These are phyloP conservation scores for Trematocara nigrifrons DNA, from an alignment of 2,113 vertebrate species.

Conservation along the genomic window DNA sequence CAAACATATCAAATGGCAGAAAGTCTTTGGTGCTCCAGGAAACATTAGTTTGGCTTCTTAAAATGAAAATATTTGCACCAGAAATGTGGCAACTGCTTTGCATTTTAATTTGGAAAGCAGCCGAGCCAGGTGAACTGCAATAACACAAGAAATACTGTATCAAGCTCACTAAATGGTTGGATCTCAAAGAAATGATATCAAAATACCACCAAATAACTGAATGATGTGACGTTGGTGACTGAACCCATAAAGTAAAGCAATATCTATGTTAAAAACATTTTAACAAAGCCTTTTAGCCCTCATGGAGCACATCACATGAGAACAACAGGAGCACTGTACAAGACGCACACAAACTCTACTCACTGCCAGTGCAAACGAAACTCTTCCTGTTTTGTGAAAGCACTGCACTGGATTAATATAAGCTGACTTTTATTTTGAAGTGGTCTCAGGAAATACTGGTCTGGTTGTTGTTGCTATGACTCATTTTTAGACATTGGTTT, in stretches of 20 bases:
- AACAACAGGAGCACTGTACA: neutral
- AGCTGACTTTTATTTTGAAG: neutral
- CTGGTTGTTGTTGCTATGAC: neutral
- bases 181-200: neutral
- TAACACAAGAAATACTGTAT: neutral
- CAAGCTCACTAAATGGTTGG: neutral
- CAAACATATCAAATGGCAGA: neutral
- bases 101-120: neutral
- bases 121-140: neutral
- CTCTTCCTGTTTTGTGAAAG: neutral
- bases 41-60: neutral
- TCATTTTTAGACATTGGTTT: neutral
- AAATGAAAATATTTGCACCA: neutral
- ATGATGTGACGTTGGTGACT: neutral
- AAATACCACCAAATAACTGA: neutral
- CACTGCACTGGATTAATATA: neutral
- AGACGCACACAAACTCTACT: accelerated
- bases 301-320: neutral
- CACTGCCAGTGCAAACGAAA: neutral
- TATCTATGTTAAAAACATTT: neutral
- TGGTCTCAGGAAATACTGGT: neutral
- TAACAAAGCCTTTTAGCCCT: neutral
- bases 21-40: neutral
- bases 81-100: neutral
- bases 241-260: neutral